These are phyloP conservation scores for Addax nasomaculatus DNA, from an alignment of 2,113 vertebrate genomes.

Conservation along the genomic window DNA sequence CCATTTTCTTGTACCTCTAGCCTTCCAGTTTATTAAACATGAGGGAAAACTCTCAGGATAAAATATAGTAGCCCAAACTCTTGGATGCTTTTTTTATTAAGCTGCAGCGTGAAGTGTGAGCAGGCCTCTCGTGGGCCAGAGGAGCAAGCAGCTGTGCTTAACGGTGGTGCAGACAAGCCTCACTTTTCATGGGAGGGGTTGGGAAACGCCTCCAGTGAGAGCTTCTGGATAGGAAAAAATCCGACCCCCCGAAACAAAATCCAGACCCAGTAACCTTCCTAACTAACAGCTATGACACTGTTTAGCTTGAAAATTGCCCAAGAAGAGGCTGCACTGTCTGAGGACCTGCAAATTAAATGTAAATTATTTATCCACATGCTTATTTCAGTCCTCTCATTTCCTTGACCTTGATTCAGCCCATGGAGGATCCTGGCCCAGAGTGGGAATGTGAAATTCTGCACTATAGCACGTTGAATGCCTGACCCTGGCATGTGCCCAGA, in stretches of 20 bases:
- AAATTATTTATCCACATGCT: slow-evolving; percentile 4
- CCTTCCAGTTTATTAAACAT: neutral
- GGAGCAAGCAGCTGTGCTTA: neutral
- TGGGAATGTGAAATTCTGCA: neutral
- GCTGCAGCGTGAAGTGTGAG: neutral
- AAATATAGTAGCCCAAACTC: neutral
- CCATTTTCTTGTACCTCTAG: neutral
- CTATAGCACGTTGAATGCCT: neutral
- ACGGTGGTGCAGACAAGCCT: neutral
- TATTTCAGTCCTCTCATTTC: neutral
- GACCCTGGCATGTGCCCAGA: fast-evolving
- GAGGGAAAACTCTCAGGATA: neutral
- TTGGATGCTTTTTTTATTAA: neutral
- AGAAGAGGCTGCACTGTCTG: neutral
- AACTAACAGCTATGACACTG: neutral
- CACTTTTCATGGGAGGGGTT: neutral
- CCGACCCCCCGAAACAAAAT: neutral
- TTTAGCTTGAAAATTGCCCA: neutral
- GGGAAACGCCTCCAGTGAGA: neutral
- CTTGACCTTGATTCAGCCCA: slow-evolving; percentile 5
- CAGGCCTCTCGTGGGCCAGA: neutral
- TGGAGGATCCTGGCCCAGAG: neutral
- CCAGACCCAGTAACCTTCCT: neutral
- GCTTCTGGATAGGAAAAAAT: neutral
- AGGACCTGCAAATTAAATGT: slow-evolving; percentile 7